Evolutionary conservation across 1,140 invertebrate genomes (phyloP), one percentile per base, ranked within the genome.

Genomic region (Nixonia krombeini): DNA sequence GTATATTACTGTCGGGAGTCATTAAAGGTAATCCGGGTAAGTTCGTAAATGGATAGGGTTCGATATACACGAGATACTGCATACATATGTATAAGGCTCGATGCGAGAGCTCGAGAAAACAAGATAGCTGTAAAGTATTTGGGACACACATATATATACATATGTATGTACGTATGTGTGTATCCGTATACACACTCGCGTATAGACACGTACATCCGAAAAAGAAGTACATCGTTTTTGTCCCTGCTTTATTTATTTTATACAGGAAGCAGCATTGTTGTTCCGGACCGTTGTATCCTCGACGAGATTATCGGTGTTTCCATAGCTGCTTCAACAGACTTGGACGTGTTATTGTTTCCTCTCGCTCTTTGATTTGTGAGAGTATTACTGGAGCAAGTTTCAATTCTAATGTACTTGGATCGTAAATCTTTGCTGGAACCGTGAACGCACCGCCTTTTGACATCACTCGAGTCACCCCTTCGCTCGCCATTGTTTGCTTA

Each of bases 321-420:
- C 57, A 59, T 64, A 68, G 51, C 51, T 57, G 44, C 52, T 38
- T 58, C 66, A 26, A 28, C 28, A 47, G 40, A 49, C 28, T 67
- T 73, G 71, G 59, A 49, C 58, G 66, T 49, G 53, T 73, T 72
- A 72, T 72, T 59, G 45, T 72, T 56, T 52, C 7, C 33, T 12
- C 33, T 37, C 15, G 2, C 4, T 13, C 33, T 15, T 37, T 37
- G 33, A 37, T 12, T 37, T 37, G 15, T 37, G 33, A 16, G 13
- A 13, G 33, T 15, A 12, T 4, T 13, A 37, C 15, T 37, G 2
- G 33, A 37, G 12, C 8, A 15, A 7, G 29, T 16, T 15, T 37
- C 12, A 7, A 37, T 7, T 10, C 6, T 2, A 12, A 9, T 31
- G 10, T 31, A 37, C 12, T 12, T 37, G 1, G 15, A 37, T 7